A percentile compares a stretch with the other conserved stretches of the same genome.
These are phyloP conservation scores for Cinclus mexicanus DNA, from an alignment of 2,113 vertebrate genomes.

Conservation along the genomic window DNA sequence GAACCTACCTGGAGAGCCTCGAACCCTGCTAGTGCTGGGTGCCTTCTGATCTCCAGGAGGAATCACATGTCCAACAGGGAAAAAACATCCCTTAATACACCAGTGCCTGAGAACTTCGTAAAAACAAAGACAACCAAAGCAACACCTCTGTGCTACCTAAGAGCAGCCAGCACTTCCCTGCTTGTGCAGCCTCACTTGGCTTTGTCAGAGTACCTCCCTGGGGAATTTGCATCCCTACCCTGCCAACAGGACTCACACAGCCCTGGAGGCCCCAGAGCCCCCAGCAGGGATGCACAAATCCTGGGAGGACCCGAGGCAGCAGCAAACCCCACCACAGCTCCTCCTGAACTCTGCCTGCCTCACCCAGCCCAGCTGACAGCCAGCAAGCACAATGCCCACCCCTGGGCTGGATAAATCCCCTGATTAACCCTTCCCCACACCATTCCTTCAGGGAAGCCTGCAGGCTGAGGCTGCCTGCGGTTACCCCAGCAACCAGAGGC, in stretches of 20 bases:
- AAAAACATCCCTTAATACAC: background rate
- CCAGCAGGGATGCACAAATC: background rate
- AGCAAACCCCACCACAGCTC: background rate
- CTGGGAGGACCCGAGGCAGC: background rate
- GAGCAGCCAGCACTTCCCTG: background rate
- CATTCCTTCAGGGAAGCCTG: background rate
- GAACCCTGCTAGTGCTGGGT: background rate
- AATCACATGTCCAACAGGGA: background rate
- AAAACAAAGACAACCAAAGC: background rate
- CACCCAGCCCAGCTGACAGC: background rate
- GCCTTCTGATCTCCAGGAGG: background rate
- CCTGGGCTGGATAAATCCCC: background rate
- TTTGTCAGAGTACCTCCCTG: background rate
- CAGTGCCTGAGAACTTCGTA: background rate
- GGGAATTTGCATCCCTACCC: background rate
- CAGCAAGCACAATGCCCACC: background rate
- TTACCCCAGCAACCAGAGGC: conserved; percentile 64
- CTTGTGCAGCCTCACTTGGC: background rate
- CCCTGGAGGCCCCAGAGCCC: background rate
- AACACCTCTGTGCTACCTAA: background rate
- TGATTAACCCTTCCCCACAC: background rate
- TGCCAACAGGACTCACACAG: rapidly evolving
- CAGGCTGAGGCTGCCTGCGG: background rate
- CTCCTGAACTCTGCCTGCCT: background rate
- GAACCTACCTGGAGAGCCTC: background rate